phyloP scores from a whole-genome alignment of 2,797 vertebrate species.

The Tragopan temminckii region DNA sequence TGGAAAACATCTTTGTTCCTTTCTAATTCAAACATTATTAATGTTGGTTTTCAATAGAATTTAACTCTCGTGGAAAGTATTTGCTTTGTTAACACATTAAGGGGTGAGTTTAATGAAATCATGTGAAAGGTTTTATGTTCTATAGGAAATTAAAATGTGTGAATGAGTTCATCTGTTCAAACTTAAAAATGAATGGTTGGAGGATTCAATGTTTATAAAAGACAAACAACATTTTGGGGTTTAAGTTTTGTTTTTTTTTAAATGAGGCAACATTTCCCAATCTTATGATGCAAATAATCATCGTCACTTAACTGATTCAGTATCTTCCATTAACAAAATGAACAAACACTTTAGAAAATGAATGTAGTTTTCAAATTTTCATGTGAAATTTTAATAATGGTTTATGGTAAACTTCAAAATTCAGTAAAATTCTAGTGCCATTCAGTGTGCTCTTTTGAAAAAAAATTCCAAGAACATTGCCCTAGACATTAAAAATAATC shows the following conservation, averaged over 20 bases:
- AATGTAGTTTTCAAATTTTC: background rate
- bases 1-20: background rate
- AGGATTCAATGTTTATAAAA: background rate
- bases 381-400: background rate
- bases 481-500: conserved; percentile 44
- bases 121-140: background rate
- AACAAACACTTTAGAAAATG: background rate
- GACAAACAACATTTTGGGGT: background rate
- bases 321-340: background rate
- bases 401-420: conserved; percentile 22
- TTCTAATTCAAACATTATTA: background rate
- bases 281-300: background rate
- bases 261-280: background rate
- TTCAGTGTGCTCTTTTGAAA: conserved; percentile 2
- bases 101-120: background rate
- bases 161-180: background rate
- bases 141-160: background rate
- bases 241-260: background rate
- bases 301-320: background rate
- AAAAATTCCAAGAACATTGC: conserved; percentile 37
- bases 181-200: background rate
- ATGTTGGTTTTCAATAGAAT: background rate
- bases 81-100: background rate
- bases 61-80: background rate
- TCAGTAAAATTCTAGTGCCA: background rate